Percentiles rank a stretch among this genome's conserved stretches.
Conservation (phyloP, 2,113 vertebrate species). For the Atherinomorus stipes region DNA sequence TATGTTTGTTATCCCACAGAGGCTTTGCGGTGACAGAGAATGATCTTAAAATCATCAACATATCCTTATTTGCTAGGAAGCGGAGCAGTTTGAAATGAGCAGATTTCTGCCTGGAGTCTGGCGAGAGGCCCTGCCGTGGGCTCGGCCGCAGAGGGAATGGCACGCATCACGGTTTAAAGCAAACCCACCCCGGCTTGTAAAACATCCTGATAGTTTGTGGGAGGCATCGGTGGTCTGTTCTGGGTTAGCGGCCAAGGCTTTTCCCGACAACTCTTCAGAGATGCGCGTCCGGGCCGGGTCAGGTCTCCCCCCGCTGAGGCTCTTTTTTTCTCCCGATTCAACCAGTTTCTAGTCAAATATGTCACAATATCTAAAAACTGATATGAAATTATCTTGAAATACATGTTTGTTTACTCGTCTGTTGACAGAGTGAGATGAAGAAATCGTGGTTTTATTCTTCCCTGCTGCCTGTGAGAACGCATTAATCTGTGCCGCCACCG, state of each 20-base stretch:
- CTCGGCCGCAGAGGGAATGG: slow-evolving; percentile 36
- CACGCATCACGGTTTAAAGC: slow-evolving; percentile 38
- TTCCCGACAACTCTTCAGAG: slow-evolving; percentile 48
- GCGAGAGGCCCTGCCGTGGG: slow-evolving; percentile 37
- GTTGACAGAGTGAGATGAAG: neutral
- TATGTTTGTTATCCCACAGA: slow-evolving; percentile 36
- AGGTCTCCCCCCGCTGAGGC: slow-evolving; percentile 26
- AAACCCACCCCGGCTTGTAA: slow-evolving; percentile 46
- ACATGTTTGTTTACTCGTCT: too few relatives aligned
- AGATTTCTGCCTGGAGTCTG: slow-evolving; percentile 31
- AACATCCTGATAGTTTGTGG: slow-evolving; percentile 65
- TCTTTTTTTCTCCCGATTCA: slow-evolving; percentile 1
- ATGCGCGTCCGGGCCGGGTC: slow-evolving; percentile 31
- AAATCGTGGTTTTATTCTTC: neutral
- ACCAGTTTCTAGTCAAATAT: neutral
- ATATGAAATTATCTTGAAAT: neutral
- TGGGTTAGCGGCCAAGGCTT: slow-evolving; percentile 48
- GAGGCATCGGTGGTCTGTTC: slow-evolving; percentile 50
- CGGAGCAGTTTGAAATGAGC: slow-evolving; percentile 24
- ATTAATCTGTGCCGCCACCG: neutral
- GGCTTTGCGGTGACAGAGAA: slow-evolving; percentile 40
- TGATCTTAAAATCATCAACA: slow-evolving; percentile 31
- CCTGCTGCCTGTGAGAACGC: neutral
- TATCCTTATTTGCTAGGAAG: slow-evolving; percentile 26
- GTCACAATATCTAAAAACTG: neutral